Conservation (phyloP, 2,888 invertebrate genomes). For the Lasioglossum pauxillum region DNA sequence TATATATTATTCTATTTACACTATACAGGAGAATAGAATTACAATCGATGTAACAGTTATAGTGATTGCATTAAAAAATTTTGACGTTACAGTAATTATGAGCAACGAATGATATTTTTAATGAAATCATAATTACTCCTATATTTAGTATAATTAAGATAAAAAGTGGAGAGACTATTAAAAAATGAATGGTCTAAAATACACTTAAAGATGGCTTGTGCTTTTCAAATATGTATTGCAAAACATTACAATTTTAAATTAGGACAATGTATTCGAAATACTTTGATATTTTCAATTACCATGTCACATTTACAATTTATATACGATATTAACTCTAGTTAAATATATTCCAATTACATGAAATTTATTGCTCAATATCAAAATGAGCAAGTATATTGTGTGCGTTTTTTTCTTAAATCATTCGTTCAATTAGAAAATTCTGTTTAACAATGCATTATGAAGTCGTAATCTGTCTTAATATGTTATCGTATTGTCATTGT, state of each 20-base stretch:
- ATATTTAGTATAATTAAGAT: slow-evolving; percentile 6
- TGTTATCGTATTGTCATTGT: slow-evolving; percentile 66
- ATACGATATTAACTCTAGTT: slow-evolving; percentile 32
- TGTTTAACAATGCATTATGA: slow-evolving; percentile 19
- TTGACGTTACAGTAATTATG: not conserved
- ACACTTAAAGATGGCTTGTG: not conserved
- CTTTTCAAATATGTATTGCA: slow-evolving; percentile 12
- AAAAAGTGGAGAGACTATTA: slow-evolving; percentile 17
- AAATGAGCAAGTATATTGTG: slow-evolving; percentile 16
- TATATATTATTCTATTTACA: slow-evolving; percentile 1
- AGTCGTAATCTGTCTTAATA: slow-evolving; percentile 36
- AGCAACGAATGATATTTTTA: slow-evolving; percentile 15
- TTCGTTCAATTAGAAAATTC: slow-evolving; percentile 19
- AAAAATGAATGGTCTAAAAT: slow-evolving; percentile 16
- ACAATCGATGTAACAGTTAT: slow-evolving; percentile 6
- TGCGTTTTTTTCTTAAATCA: slow-evolving; percentile 20
- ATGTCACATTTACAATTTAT: slow-evolving; percentile 49
- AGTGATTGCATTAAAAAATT: slow-evolving; percentile 12
- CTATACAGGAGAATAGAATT: not conserved
- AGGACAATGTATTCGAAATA: slow-evolving; percentile 27
- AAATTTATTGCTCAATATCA: slow-evolving; percentile 49
- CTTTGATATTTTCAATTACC: slow-evolving; percentile 36
- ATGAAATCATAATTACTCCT: slow-evolving; percentile 2
- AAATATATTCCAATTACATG: slow-evolving; percentile 33
- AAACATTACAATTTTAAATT: slow-evolving; percentile 22